phyloP scores from a whole-genome alignment of 2,113 vertebrate genomes.

The Hyperoodon ampullatus region DNA sequence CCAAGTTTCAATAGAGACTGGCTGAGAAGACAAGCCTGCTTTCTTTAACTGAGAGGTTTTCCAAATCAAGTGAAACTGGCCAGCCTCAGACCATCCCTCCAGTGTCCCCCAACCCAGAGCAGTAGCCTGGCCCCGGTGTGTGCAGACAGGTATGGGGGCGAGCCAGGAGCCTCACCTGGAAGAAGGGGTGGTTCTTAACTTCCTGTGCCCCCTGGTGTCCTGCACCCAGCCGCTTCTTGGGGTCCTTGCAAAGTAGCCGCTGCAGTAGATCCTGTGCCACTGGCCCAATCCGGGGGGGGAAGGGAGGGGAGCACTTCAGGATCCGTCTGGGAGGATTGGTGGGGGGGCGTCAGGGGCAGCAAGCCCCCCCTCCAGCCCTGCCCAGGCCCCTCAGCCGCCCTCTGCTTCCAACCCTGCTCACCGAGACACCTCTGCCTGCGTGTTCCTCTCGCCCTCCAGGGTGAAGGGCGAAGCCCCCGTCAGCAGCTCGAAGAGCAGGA shows the following conservation, averaged over 20 bases:
- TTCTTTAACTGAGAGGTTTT: not conserved
- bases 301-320: constrained; percentile 93
- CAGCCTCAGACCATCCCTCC: not conserved
- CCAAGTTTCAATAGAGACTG: not conserved
- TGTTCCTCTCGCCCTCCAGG: constrained; percentile 94
- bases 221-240: constrained; percentile 92
- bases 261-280: constrained; percentile 92
- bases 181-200: constrained; percentile 93
- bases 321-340: constrained; percentile 88
- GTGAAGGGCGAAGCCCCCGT: constrained; percentile 95
- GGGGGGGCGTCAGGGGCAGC: constrained; percentile 72
- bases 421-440: constrained; percentile 95
- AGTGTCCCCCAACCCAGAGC: not conserved
- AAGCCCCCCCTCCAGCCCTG: constrained; percentile 55
- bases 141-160: too few relatives aligned
- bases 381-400: constrained; percentile 31
- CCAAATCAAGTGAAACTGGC: not conserved
- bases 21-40: not conserved
- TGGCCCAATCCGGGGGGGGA: constrained; percentile 89
- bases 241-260: constrained; percentile 92
- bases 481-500: constrained; percentile 94
- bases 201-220: constrained; percentile 91
- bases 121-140: not conserved
- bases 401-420: constrained; percentile 77
- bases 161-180: constrained; percentile 86